Conservation (phyloP, 2,797 vertebrate genomes). For the Sphenodon punctatus region DNA sequence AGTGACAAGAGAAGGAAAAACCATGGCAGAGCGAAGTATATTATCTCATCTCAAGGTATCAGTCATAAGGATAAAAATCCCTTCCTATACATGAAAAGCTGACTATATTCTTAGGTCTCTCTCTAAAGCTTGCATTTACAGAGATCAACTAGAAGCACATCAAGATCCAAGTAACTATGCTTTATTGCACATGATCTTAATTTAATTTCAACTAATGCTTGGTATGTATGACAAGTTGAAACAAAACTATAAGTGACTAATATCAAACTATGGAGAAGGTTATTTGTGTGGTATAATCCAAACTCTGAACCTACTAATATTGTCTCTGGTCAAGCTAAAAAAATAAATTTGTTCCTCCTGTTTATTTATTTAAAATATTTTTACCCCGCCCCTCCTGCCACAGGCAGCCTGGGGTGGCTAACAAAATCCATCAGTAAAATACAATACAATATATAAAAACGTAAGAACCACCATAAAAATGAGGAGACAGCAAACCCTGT, state of each 20-base stretch:
- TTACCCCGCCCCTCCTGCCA: too few relatives aligned
- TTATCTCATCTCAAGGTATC: too few relatives aligned
- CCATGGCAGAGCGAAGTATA: too few relatives aligned
- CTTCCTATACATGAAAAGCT: too few relatives aligned
- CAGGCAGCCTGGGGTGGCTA: too few relatives aligned
- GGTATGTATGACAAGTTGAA: neutral
- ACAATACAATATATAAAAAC: too few relatives aligned
- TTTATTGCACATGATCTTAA: neutral
- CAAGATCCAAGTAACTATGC: neutral
- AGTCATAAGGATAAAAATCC: too few relatives aligned
- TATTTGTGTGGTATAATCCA: neutral
- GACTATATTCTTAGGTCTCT: neutral
- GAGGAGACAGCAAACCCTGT: too few relatives aligned
- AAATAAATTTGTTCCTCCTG: neutral
- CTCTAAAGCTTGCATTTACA: neutral
- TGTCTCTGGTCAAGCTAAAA: conserved; percentile 9
- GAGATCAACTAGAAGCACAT: neutral
- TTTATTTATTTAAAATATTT: too few relatives aligned
- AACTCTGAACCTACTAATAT: conserved; percentile 17
- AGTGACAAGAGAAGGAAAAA: too few relatives aligned
- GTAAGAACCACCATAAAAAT: too few relatives aligned
- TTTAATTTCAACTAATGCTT: neutral
- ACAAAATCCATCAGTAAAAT: too few relatives aligned
- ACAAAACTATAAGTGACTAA: neutral
- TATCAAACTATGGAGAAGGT: neutral